These are phyloP conservation scores for Habrosyne pyritoides DNA, from an alignment of 2,888 invertebrate species.

Conservation along the genomic window DNA sequence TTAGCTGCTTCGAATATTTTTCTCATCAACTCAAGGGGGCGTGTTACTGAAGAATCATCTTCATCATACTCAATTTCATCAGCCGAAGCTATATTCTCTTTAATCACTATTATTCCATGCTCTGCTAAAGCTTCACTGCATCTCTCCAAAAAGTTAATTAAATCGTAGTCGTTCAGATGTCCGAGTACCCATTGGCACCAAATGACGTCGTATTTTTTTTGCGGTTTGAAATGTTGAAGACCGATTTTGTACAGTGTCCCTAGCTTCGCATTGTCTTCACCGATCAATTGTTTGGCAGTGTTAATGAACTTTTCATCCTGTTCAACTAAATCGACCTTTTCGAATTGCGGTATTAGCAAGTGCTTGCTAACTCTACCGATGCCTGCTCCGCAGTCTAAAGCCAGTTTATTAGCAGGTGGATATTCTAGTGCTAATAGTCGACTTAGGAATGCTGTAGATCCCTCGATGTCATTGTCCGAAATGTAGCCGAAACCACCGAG, in stretches of 20 bases:
- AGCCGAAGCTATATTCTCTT: conserved; percentile 90
- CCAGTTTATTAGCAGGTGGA: conserved; percentile 84
- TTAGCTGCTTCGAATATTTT: conserved; percentile 88
- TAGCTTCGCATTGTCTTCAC: conserved; percentile 78
- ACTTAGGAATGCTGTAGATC: conserved; percentile 92
- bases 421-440: conserved; percentile 62
- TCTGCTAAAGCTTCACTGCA: conserved; percentile 77
- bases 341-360: conserved; percentile 90
- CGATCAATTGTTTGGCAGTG: conserved; percentile 84
- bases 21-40: conserved; percentile 86
- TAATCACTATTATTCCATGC: conserved; percentile 62
- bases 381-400: conserved; percentile 98
- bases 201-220: conserved; percentile 93
- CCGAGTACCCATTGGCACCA: conserved; percentile 99
- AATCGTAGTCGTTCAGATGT: conserved; percentile 92
- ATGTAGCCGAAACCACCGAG: conserved; percentile 96
- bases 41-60: conserved; percentile 94
- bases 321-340: conserved; percentile 94
- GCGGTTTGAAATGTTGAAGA: conserved; percentile 93
- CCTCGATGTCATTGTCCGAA: conserved; percentile 92
- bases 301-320: conserved; percentile 93
- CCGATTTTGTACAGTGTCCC: conserved; percentile 88
- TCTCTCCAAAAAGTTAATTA: conserved; percentile 87
- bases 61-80: conserved; percentile 88
- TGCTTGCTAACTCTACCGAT: conserved; percentile 97